Evolutionary conservation across 1,140 invertebrate genomes (phyloP).

Genomic region (Nasonia vitripennis): DNA sequence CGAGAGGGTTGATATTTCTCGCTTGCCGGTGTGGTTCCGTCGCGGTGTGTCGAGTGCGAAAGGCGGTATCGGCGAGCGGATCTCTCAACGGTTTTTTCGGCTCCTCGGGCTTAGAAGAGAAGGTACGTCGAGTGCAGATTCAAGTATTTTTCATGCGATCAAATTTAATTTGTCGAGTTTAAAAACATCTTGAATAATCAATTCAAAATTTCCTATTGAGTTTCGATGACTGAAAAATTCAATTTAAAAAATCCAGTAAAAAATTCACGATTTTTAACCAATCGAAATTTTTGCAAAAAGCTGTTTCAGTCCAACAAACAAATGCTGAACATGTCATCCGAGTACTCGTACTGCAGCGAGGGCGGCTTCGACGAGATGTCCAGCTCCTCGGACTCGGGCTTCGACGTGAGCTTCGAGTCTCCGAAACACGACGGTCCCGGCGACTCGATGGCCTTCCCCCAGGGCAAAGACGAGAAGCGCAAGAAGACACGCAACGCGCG

Average conservation of each 20-base stretch:
- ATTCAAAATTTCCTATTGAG: too few species aligned
- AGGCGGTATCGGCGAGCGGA: too few species aligned
- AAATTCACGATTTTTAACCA: too few species aligned
- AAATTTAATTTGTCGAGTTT: too few species aligned
- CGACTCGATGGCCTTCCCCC: slow-evolving; percentile 56
- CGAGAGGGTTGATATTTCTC: too few species aligned
- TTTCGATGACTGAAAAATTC: too few species aligned
- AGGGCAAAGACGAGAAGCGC: slow-evolving; percentile 69
- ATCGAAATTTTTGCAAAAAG: not conserved
- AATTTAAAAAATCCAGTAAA: too few species aligned
- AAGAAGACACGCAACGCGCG: slow-evolving; percentile 71
- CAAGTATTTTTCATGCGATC: not conserved
- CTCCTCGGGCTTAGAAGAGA: not conserved
- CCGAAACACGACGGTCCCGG: slow-evolving; percentile 66
- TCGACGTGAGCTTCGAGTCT: slow-evolving; percentile 79
- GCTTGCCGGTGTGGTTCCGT: not conserved
- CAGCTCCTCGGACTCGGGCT: slow-evolving; percentile 83
- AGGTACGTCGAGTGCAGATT: not conserved
- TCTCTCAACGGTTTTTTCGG: too few species aligned
- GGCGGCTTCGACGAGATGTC: slow-evolving; percentile 80
- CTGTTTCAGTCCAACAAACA: slow-evolving; percentile 5
- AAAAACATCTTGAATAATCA: too few species aligned
- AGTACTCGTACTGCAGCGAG: slow-evolving; percentile 72
- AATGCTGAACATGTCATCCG: slow-evolving; percentile 59
- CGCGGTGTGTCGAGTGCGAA: too few species aligned